Conservation (phyloP, 2,797 vertebrate genomes). For the Poecilia picta region DNA sequence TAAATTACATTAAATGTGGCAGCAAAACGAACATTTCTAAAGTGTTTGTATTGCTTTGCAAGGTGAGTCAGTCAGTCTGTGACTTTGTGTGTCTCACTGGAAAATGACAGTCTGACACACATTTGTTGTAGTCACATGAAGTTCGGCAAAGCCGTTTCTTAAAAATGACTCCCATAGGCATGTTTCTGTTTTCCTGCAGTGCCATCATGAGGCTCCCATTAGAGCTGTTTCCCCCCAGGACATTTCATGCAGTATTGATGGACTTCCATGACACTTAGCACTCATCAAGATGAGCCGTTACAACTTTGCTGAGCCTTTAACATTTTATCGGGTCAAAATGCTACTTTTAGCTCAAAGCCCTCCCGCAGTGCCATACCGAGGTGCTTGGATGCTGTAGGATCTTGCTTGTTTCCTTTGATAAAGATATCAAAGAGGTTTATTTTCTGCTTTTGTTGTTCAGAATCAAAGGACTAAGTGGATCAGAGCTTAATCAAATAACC, state of each 20-base stretch:
- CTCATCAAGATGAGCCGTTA: slow-evolving; percentile 10
- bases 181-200: background rate
- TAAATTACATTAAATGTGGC: background rate
- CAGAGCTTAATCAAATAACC: slow-evolving; percentile 10
- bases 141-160: background rate
- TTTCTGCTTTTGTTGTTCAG: slow-evolving; percentile 7
- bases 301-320: slow-evolving; percentile 5
- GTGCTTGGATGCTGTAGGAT: background rate
- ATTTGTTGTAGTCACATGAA: background rate
- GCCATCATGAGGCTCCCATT: background rate
- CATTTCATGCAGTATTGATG: background rate
- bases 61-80: background rate
- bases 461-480: background rate
- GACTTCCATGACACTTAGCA: background rate
- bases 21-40: background rate
- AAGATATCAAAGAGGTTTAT: slow-evolving; percentile 13
- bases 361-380: background rate
- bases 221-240: background rate
- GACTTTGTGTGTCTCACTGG: background rate
- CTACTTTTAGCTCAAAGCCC: slow-evolving; percentile 19
- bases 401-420: slow-evolving; percentile 8
- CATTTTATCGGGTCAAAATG: slow-evolving; percentile 10
- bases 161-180: background rate
- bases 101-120: background rate
- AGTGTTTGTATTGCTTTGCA: background rate